Conservation (phyloP, 2,888 invertebrate species). For the Dryobotodes eremita region DNA sequence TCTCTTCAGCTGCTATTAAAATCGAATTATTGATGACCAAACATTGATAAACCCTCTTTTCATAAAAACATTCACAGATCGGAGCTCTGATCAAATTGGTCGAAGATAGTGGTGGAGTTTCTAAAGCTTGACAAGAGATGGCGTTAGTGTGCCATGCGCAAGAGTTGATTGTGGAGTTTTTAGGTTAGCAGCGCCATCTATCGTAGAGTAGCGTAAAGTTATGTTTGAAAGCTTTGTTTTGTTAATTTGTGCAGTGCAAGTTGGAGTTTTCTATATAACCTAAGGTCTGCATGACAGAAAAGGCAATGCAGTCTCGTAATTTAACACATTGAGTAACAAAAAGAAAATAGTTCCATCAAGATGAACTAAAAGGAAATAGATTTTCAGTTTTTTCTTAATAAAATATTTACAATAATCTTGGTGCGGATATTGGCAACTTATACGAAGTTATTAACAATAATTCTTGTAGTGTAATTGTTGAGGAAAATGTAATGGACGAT, state of each 20-base stretch:
- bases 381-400: not conserved
- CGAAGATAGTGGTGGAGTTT: slow-evolving; percentile 25
- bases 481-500: not conserved
- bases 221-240: not conserved
- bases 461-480: not conserved
- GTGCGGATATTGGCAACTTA: not conserved
- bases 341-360: not conserved
- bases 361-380: not conserved
- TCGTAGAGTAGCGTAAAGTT: slow-evolving; percentile 75
- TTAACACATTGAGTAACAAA: not conserved
- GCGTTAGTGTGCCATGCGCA: slow-evolving; percentile 74
- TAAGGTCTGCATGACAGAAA: not conserved
- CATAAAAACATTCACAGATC: slow-evolving; percentile 42
- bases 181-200: slow-evolving; percentile 81
- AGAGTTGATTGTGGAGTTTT: slow-evolving; percentile 65
- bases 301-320: not conserved
- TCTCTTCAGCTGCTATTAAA: slow-evolving; percentile 82
- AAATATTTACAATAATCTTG: not conserved
- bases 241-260: not conserved
- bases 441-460: not conserved
- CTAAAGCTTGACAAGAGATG: slow-evolving; percentile 67
- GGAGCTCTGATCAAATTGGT: slow-evolving; percentile 71
- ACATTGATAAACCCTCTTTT: slow-evolving; percentile 60
- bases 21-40: slow-evolving; percentile 82
- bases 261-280: not conserved